Evolutionary conservation across 2,888 invertebrate genomes (phyloP).

Genomic region (Tetranychus truncatus): DNA sequence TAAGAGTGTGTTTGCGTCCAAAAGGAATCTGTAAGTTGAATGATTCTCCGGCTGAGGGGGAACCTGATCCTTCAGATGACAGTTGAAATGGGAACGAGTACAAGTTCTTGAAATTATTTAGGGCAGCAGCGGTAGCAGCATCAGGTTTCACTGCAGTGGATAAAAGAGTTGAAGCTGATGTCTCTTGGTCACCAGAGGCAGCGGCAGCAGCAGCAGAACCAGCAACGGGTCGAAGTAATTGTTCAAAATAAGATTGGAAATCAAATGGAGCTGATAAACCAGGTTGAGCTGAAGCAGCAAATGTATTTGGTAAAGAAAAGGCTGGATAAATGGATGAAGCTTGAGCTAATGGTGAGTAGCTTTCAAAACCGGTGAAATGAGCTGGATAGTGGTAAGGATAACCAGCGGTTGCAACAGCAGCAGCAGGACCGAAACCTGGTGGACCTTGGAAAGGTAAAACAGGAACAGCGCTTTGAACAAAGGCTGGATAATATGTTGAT

Average conservation of each 20-base stretch:
- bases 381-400: neutral
- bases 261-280: neutral
- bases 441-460: neutral
- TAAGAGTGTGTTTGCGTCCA: neutral
- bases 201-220: neutral
- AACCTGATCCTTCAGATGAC: neutral
- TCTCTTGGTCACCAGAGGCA: neutral
- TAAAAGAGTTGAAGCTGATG: slow-evolving; percentile 6
- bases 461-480: neutral
- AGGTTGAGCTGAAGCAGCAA: neutral
- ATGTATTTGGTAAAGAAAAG: neutral
- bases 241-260: neutral
- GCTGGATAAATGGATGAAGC: neutral
- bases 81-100: neutral
- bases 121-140: neutral
- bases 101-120: neutral
- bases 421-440: slow-evolving; percentile 4
- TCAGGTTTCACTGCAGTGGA: neutral
- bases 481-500: neutral
- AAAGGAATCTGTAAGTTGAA: neutral
- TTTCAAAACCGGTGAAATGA: neutral
- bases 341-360: neutral
- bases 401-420: neutral
- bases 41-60: neutral
- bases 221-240: neutral